Percentiles rank a stretch among this genome's conserved stretches.
These are phyloP conservation scores for Cephus pulcher DNA, from an alignment of 2,888 invertebrate genomes.

Conservation along the genomic window DNA sequence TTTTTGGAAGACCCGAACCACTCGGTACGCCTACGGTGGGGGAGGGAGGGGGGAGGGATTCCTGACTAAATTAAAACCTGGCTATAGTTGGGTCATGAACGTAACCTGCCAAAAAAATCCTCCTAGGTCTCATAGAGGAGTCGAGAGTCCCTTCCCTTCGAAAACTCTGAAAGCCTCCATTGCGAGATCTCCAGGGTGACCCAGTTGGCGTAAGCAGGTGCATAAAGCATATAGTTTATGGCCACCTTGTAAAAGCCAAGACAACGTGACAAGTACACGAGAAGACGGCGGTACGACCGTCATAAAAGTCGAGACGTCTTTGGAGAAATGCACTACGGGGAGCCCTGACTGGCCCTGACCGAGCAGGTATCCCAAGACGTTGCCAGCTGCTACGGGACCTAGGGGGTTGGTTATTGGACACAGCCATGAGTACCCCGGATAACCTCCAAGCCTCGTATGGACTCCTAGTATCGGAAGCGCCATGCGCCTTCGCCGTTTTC, in stretches of 20 bases:
- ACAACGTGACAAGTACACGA: background rate
- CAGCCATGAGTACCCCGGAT: slow-evolving; percentile 7
- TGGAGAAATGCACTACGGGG: background rate
- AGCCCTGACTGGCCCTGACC: background rate
- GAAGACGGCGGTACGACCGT: background rate
- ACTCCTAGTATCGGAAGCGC: slow-evolving; percentile 61
- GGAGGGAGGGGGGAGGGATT: background rate
- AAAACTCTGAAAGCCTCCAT: background rate
- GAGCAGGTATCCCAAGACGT: background rate
- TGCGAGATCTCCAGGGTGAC: background rate
- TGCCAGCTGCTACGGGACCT: background rate
- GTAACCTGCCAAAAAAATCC: background rate
- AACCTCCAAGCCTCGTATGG: slow-evolving; percentile 43
- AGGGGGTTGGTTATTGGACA: background rate
- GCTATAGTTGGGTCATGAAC: background rate
- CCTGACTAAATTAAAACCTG: background rate
- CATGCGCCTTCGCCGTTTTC: slow-evolving; percentile 63
- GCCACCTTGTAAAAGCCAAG: background rate
- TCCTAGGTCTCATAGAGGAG: background rate
- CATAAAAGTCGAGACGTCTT: background rate
- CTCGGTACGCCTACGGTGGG: background rate
- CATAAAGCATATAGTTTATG: background rate
- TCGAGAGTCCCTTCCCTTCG: background rate
- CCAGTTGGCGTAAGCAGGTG: background rate
- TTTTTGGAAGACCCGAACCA: background rate